These are phyloP conservation scores for Tineola bisselliella DNA, from an alignment of 2,888 invertebrate species.

Conservation along the genomic window DNA sequence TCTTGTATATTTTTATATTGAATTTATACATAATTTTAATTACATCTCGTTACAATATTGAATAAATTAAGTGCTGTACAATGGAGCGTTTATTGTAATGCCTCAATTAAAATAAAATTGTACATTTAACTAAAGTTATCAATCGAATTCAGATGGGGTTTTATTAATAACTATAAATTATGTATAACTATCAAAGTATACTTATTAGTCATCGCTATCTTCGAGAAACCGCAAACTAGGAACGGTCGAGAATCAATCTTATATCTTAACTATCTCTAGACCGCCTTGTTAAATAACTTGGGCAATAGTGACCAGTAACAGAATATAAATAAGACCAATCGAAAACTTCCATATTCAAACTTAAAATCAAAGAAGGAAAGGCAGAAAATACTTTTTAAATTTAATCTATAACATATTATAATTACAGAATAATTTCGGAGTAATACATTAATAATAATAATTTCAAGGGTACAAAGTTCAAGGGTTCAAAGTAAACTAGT, in stretches of 20 bases:
- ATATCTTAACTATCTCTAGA: background rate
- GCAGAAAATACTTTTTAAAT: too few species aligned
- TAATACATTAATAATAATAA: too few species aligned
- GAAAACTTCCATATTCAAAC: too few species aligned
- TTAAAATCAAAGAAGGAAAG: too few species aligned
- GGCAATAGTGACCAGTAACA: too few species aligned
- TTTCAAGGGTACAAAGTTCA: too few species aligned
- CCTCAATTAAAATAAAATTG: background rate
- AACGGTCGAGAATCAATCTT: background rate
- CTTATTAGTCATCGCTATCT: background rate
- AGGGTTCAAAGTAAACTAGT: too few species aligned
- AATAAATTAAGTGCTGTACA: background rate
- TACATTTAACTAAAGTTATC: background rate
- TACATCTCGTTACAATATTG: background rate
- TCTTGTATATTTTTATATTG: background rate
- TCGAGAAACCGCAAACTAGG: background rate
- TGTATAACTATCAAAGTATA: background rate
- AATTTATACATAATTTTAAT: background rate
- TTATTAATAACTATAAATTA: too few species aligned
- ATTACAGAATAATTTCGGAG: too few species aligned
- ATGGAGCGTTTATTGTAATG: background rate
- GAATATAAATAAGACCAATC: too few species aligned
- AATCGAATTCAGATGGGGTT: too few species aligned
- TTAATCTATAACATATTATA: too few species aligned
- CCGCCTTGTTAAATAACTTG: background rate